Evolutionary conservation across 2,113 vertebrate genomes (phyloP), one percentile per base, ranked within the genome.

Genomic region (Rhinichthys klamathensis): DNA sequence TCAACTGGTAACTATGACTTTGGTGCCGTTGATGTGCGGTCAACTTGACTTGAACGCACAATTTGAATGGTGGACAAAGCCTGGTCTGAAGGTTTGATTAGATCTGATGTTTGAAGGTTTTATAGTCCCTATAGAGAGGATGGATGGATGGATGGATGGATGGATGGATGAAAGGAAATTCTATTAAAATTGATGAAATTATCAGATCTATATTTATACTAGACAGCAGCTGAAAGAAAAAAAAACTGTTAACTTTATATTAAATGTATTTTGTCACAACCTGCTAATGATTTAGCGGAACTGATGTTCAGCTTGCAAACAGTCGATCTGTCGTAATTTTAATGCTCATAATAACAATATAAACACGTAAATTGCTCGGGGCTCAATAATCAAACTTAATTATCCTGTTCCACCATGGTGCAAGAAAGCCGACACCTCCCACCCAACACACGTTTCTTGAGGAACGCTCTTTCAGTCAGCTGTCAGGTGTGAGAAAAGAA

Each of bases 401-500:
- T 83, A 83, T 58, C 81, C 49, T 72, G 25, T 72, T 70, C 21
- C 63, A 83, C 72, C 81, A 44, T 38, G 44, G 65, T 41, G 49
- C 67, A 72, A 15, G 30, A 83, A 70, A 72, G 44, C 21, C 15
- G 11, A 69, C 63, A 51, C 80, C 60, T 49, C 63, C 80, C 63
- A 81, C 44, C 54, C 61, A 69, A 25, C 32, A 16, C 30, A n/a
- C 13, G 56, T 67, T 81, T 72, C 25, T n/a, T 6, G 21, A 72
- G 32, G 30, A 72, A 82, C 46, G 2, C 46, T n/a, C 16, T 35
- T 35, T 69, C 80, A 54, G n/a, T 72, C 67, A 38, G 49, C 81
- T 83, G 81, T 83, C 81, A 73, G 67, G 49, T 83, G 81, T 27
- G 81, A 83, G 65, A 69, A 83, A 83, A 83, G 81, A 83, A 83